Evolutionary conservation across 2,797 vertebrate species (phyloP).

Genomic region (Syndactyla subalaris): DNA sequence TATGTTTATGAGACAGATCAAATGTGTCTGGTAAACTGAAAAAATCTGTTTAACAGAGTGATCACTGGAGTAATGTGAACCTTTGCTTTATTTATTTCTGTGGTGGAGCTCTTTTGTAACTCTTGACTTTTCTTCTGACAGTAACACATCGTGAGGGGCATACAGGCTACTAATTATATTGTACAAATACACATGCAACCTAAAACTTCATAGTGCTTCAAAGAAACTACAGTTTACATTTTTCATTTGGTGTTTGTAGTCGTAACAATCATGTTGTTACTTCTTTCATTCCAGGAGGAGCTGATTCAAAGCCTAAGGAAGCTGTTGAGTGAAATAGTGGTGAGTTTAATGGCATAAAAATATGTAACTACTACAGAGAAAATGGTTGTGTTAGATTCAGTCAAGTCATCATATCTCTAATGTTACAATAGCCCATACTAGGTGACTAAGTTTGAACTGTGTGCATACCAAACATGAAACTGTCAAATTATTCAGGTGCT

Average conservation of each 20-base stretch:
- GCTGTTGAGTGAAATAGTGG: neutral
- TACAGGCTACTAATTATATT: neutral
- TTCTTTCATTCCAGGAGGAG: neutral
- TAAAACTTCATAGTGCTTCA: neutral
- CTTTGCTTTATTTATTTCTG: constrained; percentile 18
- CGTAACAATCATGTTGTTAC: neutral
- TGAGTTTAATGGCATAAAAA: neutral
- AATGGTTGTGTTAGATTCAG: neutral
- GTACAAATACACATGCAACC: neutral
- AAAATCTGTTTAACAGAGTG: neutral
- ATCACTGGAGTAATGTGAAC: neutral
- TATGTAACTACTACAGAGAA: neutral
- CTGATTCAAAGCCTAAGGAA: neutral
- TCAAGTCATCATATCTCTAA: neutral
- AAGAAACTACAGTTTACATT: neutral
- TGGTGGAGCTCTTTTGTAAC: neutral
- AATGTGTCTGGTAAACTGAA: neutral
- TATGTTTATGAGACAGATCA: neutral
- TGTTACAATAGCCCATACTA: neutral
- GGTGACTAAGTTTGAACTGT: neutral
- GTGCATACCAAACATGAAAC: neutral
- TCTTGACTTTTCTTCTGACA: neutral
- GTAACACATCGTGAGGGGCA: neutral
- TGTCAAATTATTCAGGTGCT: neutral
- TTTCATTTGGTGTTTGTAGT: neutral